Base-by-base conservation (phyloP, 2,888 invertebrate species). In the Lottia scabra region DNA sequence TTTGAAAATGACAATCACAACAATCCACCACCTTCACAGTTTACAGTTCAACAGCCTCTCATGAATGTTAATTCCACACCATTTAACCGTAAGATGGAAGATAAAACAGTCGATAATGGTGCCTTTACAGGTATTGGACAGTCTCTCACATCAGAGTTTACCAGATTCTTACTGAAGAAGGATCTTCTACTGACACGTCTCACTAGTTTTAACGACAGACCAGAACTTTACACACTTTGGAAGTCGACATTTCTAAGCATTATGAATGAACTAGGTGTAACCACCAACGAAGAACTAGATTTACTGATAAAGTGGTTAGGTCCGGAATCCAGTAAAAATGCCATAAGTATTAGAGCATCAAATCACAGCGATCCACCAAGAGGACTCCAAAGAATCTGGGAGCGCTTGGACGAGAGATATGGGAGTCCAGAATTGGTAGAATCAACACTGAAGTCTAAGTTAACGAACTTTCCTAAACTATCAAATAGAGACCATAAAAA, bases 381-480 rank as follows among this genome's bases (percentile, higher is more conserved):
- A 64, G 77, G 73, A 19, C 63, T 70, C 30, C 13, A 67, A 15
- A 48, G 65, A 15, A 67, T 77, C 6, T 77, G 77, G 77, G 72
- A 77, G 27, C 26, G 68, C 0, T 62, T 78, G 13, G 76, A 79
- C n/a, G 73, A 75, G 23, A 27, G 76, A 12, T 77, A 74, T 65
- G 79, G 77, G 15, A 65, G 62, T 5, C 79, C 74, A 6, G 74
- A 77, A 45, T 48, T 77, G 44, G 63, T 74, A 16, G 69, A 77
- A 63, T 19, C 72, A 23, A 38, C 68, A 10, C 64, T 79, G 19
- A 75, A 69, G 38, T 62, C 30, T 15, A 79, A 72, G 67, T 62
- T 78, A 10, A 45, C 65, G 19, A 70, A 67, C n/a, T 79, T 79
- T 67, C 78, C 78, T 3, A 74, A 71, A 43, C 65, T 79, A 1